phyloP scores from a whole-genome alignment of 92 coral and sea anemone species.

The Epizoanthus scotinus region DNA sequence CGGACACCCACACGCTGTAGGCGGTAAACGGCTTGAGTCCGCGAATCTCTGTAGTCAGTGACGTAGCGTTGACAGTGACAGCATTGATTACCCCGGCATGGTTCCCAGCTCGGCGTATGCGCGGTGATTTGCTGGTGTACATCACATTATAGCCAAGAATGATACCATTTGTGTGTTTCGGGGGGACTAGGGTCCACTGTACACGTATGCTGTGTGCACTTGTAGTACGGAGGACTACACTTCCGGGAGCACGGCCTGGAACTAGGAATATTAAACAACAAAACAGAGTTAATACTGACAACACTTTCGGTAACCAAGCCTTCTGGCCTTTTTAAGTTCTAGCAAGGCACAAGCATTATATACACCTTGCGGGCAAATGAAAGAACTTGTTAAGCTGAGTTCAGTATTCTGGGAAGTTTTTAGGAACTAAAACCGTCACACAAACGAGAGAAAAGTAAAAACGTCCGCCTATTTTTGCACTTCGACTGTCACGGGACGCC shows the following conservation, averaged over 20 bases:
- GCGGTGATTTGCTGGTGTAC: constrained; percentile 14
- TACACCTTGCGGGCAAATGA: too few relatives aligned
- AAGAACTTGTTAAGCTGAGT: too few relatives aligned
- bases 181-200: constrained; percentile 49
- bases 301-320: too few relatives aligned
- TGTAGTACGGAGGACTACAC: background rate
- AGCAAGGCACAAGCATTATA: too few relatives aligned
- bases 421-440: too few relatives aligned
- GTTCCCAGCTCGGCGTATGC: constrained; percentile 22
- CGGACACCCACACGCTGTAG: constrained; percentile 68
- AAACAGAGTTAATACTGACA: background rate
- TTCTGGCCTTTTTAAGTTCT: too few relatives aligned
- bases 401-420: too few relatives aligned
- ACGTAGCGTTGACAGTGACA: constrained; percentile 59
- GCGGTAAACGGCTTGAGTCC: constrained; percentile 73
- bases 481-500: too few relatives aligned
- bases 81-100: constrained; percentile 61
- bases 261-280: constrained; percentile 7
- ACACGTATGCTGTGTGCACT: constrained; percentile 36
- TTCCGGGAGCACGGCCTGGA: constrained; percentile 50
- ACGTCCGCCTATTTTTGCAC: too few relatives aligned
- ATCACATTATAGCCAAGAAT: constrained; percentile 53
- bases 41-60: constrained; percentile 59
- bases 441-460: too few relatives aligned
- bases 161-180: constrained; percentile 41